Conservation (phyloP, 2,888 invertebrate species). For the Drosophila prolongata region DNA sequence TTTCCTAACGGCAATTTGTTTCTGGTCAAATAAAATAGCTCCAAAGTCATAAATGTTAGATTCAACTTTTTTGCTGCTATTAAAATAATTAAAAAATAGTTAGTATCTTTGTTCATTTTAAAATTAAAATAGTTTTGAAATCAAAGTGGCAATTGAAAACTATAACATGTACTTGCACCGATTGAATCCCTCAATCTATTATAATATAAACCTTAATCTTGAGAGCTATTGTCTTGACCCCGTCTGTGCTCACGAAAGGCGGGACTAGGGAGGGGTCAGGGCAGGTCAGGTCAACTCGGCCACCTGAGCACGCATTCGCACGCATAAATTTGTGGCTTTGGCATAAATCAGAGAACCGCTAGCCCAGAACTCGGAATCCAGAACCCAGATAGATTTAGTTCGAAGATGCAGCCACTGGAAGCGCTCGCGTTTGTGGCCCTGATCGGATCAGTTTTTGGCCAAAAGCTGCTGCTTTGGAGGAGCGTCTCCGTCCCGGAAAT, state of each 20-base stretch:
- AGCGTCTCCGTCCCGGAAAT: conserved; percentile 57
- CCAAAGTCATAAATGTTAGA: too few relatives aligned
- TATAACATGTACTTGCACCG: background rate
- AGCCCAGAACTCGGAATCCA: conserved; percentile 3
- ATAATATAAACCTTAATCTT: background rate
- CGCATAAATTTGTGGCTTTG: conserved; percentile 61
- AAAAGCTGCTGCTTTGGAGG: conserved; percentile 55
- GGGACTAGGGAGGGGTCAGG: conserved; percentile 13
- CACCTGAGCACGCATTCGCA: conserved; percentile 34
- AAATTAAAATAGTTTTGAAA: too few relatives aligned
- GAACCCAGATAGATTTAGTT: background rate
- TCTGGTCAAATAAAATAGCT: too few relatives aligned
- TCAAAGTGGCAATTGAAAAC: too few relatives aligned
- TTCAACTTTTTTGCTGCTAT: too few relatives aligned
- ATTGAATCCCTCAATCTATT: background rate
- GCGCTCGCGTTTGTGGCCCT: conserved; percentile 8
- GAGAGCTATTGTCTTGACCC: background rate
- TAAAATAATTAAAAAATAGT: too few relatives aligned
- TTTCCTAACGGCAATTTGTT: too few relatives aligned
- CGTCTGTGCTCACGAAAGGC: background rate
- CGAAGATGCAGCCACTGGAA: conserved; percentile 24
- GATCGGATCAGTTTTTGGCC: conserved; percentile 1
- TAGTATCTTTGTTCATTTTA: too few relatives aligned
- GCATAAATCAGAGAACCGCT: conserved; percentile 52
- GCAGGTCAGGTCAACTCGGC: conserved; percentile 27